Evolutionary conservation across 2,113 vertebrate genomes (phyloP).

Genomic region (Pteropus alecto): DNA sequence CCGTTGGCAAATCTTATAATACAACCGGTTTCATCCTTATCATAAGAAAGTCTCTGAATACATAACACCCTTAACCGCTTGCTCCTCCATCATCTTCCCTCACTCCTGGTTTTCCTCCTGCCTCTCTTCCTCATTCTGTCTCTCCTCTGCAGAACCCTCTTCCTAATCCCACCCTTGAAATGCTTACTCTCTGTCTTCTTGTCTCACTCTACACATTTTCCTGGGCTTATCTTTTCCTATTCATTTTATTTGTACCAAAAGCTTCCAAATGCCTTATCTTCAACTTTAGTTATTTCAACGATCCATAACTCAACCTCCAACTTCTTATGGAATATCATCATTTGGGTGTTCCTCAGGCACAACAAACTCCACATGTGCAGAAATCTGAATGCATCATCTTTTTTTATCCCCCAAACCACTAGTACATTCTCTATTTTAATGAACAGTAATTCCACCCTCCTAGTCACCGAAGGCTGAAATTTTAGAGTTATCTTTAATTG

Average conservation of each 20-base stretch:
- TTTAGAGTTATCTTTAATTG: not conserved
- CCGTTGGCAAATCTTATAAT: not conserved
- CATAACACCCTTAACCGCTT: not conserved
- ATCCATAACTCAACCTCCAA: not conserved
- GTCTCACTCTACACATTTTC: not conserved
- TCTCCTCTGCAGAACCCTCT: not conserved
- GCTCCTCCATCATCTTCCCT: not conserved
- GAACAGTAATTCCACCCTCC: not conserved
- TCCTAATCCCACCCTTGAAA: not conserved
- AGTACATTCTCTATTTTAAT: not conserved
- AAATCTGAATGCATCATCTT: not conserved
- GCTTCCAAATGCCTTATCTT: not conserved
- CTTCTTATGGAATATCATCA: not conserved
- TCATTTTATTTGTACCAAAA: not conserved
- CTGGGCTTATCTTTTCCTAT: not conserved
- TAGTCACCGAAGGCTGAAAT: not conserved
- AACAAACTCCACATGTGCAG: not conserved
- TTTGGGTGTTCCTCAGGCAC: not conserved
- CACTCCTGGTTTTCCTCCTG: not conserved
- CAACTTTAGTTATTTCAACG: not conserved
- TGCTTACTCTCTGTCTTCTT: not conserved
- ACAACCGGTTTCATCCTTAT: not conserved
- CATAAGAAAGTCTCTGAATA: not conserved
- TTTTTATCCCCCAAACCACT: not conserved
- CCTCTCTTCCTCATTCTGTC: not conserved